These are phyloP conservation scores for Drosophila hydei DNA, from an alignment of 1,140 invertebrate species.

Conservation along the genomic window DNA sequence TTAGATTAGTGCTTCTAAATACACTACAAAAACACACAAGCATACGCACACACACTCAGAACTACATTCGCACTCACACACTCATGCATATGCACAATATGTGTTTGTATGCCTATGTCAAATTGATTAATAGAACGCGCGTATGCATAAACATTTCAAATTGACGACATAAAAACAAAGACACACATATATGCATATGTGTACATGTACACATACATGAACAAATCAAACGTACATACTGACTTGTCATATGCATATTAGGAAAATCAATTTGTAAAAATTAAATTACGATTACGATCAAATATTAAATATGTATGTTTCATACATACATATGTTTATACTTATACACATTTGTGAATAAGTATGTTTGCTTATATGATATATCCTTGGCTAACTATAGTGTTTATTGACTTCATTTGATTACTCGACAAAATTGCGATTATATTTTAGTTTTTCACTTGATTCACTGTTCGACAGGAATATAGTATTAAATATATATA, in stretches of 20 bases:
- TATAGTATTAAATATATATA: no score
- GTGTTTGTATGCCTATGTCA: neutral
- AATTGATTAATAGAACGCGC: constrained; percentile 6
- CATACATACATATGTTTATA: neutral
- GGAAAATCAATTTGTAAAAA: constrained; percentile 7
- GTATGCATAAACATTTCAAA: constrained; percentile 1
- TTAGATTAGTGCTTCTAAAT: neutral
- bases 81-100: neutral
- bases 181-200: neutral
- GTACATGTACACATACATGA: neutral
- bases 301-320: neutral
- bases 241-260: neutral
- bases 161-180: neutral
- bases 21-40: neutral
- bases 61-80: no score
- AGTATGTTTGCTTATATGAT: no score
- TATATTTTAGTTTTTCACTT: no score
- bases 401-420: no score
- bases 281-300: constrained; percentile 11
- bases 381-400: no score
- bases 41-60: neutral
- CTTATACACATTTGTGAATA: neutral
- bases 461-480: no score
- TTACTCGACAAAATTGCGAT: no score
- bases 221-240: neutral